These are phyloP conservation scores for Actias luna DNA, from an alignment of 2,888 invertebrate species.

Conservation along the genomic window DNA sequence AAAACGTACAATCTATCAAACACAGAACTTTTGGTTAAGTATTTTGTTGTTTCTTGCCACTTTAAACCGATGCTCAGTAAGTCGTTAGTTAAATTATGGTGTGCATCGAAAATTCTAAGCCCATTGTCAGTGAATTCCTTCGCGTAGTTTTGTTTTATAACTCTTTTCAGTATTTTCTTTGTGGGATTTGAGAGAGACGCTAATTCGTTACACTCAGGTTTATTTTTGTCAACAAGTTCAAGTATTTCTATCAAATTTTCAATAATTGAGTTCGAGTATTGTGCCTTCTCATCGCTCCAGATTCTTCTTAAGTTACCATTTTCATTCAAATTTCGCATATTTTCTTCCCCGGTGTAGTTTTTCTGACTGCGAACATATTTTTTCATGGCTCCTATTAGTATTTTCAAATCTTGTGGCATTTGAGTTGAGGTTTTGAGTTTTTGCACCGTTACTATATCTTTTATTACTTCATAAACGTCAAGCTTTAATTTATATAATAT, in stretches of 20 bases:
- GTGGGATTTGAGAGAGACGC: constrained; percentile 36
- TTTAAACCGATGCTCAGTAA: constrained; percentile 44
- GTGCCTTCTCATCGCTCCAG: constrained; percentile 12
- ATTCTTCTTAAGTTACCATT: background rate
- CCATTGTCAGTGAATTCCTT: constrained; percentile 35
- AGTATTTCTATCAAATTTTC: constrained; percentile 41
- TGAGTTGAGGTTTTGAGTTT: constrained; percentile 31
- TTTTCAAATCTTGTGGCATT: constrained; percentile 44
- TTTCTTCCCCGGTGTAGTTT: constrained; percentile 21
- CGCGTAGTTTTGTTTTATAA: constrained; percentile 42
- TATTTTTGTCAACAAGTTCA: constrained; percentile 41
- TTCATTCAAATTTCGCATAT: background rate
- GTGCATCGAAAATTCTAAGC: constrained; percentile 33
- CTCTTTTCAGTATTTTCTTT: constrained; percentile 45
- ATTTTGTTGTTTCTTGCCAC: constrained; percentile 42
- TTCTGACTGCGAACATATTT: constrained; percentile 44
- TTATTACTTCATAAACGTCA: constrained; percentile 55
- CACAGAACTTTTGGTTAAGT: constrained; percentile 33
- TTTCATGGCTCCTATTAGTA: constrained; percentile 47
- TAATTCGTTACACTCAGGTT: constrained; percentile 37
- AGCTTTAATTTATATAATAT: constrained; percentile 51
- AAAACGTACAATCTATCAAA: constrained; percentile 43
- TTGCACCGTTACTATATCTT: constrained; percentile 46
- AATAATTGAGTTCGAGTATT: constrained; percentile 18
- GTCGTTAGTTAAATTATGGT: constrained; percentile 45